A percentile compares a stretch with the other conserved stretches of the same genome.
Evolutionary conservation across 2,113 vertebrate genomes (phyloP).

Genomic region (Datnioides undecimradiatus): DNA sequence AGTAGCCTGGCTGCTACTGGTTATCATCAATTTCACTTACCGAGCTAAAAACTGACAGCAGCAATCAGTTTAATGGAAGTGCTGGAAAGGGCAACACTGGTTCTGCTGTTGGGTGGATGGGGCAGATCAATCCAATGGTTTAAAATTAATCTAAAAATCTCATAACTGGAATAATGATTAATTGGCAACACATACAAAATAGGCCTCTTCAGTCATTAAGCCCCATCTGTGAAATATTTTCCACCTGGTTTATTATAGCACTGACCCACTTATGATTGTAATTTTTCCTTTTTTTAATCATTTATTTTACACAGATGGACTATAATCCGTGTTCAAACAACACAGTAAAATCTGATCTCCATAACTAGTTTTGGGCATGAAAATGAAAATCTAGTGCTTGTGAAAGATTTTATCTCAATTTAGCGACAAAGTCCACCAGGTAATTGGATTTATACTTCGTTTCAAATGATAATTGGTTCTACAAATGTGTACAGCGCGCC

Average conservation of each 20-base stretch:
- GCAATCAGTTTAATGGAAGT: conserved; percentile 12
- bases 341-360: conserved; percentile 5
- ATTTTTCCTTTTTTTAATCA: background rate
- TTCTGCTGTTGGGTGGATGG: conserved; percentile 8
- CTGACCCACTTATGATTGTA: conserved; percentile 21
- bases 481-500: background rate
- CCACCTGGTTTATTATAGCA: conserved; percentile 25
- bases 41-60: conserved; percentile 21
- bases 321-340: conserved; percentile 17
- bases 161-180: conserved; percentile 16
- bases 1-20: conserved; percentile 25
- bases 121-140: conserved; percentile 3
- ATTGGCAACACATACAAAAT: conserved; percentile 24
- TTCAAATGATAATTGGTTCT: conserved; percentile 25
- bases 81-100: background rate
- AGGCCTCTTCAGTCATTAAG: conserved; percentile 21
- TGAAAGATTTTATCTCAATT: conserved; percentile 31
- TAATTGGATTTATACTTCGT: conserved; percentile 15
- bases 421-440: background rate
- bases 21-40: background rate
- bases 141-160: conserved; percentile 29
- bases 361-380: background rate
- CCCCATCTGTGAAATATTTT: conserved; percentile 25
- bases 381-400: conserved; percentile 15
- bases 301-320: conserved; percentile 28